Conservation (phyloP, 2,797 vertebrate genomes). For the Squalus acanthias region DNA sequence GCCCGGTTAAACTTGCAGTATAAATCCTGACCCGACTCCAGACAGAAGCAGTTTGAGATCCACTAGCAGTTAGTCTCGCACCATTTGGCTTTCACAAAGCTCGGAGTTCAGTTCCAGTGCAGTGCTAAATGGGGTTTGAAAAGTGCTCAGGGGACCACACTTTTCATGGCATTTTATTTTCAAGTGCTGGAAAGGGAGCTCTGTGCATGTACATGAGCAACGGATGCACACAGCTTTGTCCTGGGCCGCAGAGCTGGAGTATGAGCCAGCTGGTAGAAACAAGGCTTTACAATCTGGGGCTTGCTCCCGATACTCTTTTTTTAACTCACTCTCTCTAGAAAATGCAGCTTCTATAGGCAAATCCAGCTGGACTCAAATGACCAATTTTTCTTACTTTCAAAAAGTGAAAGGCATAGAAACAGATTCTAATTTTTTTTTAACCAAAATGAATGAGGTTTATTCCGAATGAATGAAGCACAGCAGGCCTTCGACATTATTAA, state of each 20-base stretch:
- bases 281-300: neutral
- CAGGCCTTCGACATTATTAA: neutral
- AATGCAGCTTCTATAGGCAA: too few relatives aligned
- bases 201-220: neutral
- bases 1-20: neutral
- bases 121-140: neutral
- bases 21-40: neutral
- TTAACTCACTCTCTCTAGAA: neutral
- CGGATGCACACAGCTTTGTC: neutral
- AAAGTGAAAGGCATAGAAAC: neutral
- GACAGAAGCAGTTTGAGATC: neutral
- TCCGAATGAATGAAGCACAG: neutral
- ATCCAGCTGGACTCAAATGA: neutral
- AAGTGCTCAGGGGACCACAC: neutral
- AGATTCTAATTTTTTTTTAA: neutral
- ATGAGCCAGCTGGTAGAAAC: neutral
- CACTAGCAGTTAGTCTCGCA: neutral
- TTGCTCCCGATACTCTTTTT: neutral
- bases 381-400: neutral
- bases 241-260: neutral
- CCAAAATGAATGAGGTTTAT: neutral
- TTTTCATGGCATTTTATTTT: neutral
- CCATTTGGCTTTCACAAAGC: neutral
- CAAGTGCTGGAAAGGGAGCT: neutral
- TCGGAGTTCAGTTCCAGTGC: neutral